Evolutionary conservation across 2,113 vertebrate genomes (phyloP).

Genomic region (Lycocorax pyrrhopterus): DNA sequence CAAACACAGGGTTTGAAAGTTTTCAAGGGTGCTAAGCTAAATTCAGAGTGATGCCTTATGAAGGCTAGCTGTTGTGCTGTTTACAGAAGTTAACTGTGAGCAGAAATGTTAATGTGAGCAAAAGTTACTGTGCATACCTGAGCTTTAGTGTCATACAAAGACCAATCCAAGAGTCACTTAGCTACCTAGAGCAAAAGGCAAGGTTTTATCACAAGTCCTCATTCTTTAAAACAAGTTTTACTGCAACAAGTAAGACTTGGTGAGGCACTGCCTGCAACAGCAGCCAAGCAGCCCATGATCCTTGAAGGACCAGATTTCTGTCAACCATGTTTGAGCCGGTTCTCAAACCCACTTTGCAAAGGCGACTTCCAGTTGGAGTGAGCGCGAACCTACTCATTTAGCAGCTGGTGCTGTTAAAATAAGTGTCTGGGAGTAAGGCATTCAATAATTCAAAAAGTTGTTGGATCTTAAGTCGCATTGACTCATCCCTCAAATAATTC

Average conservation of each 20-base stretch:
- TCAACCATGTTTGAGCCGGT: background rate
- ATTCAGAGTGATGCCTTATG: background rate
- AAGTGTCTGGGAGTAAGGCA: background rate
- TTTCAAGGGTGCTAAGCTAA: background rate
- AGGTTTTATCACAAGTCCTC: background rate
- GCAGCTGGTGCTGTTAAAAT: background rate
- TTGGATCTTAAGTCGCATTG: background rate
- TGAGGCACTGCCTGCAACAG: background rate
- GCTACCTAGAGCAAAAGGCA: background rate
- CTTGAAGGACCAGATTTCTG: background rate
- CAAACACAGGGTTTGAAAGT: background rate
- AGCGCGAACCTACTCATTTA: background rate
- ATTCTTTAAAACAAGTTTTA: background rate
- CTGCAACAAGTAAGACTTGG: background rate
- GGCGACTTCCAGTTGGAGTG: background rate
- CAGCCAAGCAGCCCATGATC: background rate
- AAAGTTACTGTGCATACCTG: background rate
- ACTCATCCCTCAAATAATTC: slow-evolving; percentile 34
- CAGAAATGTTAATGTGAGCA: background rate
- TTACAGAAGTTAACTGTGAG: background rate
- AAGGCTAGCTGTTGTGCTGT: background rate
- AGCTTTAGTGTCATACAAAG: background rate
- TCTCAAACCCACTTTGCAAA: background rate
- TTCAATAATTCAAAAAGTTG: background rate
- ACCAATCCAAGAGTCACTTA: background rate